Base-by-base conservation (phyloP, 2,888 invertebrate species). In the Serrognathus titanus region DNA sequence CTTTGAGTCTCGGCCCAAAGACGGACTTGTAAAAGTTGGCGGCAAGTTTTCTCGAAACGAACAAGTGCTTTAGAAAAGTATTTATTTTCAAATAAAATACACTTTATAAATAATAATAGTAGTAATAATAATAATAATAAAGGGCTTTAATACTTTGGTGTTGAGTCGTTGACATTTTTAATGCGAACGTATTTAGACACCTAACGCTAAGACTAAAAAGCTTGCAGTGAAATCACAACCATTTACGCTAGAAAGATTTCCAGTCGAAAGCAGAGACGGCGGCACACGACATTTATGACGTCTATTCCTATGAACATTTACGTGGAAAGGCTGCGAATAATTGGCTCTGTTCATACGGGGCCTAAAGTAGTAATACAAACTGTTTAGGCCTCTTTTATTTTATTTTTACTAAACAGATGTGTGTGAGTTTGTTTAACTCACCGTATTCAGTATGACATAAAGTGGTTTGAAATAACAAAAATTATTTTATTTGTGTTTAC, bases 1-100 rank as follows among this genome's bases (percentile, higher is more conserved):
- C 97, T 0, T 81, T 97, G 5, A 86, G 88, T 45, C 85, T 94
- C 67, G 92, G 90, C 63, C 87, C 91, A 59, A 92, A 92, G 78
- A 90, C 90, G 49, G 91, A 92, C 71, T 86, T 90, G 78, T 90
- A 12, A 39, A 11, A 43, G 16, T 1, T 43, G 6, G n/a, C n/a
- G 16, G 16, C 16, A 16, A 16, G 16, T 16, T 16, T 16, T 16
- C 16, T 16, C 16, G 16, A 43, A 43, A 43, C 2, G 16, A 43
- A 43, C 13, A 31, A 31, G 24, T 31, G 12, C 16, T 43, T 43
- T 43, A 43, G 12, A 43, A 43, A 43, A 43, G 43, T 43, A 43
- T 43, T 43, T 43, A 43, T 43, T 43, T 43, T 40, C 40, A 40
- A 40, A 40, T 40, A 13, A 12, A 40, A 11, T 40, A 40, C 40